phyloP scores from a whole-genome alignment of 2,113 vertebrate species.

The Gila orcuttii region DNA sequence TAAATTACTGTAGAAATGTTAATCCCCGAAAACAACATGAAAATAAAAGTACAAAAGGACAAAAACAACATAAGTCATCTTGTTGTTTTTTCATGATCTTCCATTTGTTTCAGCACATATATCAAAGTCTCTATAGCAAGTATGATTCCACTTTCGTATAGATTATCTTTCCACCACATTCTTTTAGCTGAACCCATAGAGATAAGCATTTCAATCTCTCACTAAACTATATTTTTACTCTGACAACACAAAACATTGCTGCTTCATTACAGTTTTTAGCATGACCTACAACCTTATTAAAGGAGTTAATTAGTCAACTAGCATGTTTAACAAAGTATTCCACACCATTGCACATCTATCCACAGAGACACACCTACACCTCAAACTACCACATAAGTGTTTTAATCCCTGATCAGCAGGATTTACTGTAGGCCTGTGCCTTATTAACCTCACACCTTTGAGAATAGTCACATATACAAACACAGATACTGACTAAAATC shows the following conservation, averaged over 20 bases:
- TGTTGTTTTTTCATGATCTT: neutral
- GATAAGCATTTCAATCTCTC: neutral
- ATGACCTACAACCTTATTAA: neutral
- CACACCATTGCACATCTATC: slow-evolving; percentile 45
- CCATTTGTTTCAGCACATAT: neutral
- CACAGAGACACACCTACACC: slow-evolving; percentile 22
- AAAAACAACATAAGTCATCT: neutral
- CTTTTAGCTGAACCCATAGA: too few relatives aligned
- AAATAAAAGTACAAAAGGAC: neutral
- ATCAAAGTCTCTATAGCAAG: neutral
- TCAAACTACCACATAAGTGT: neutral
- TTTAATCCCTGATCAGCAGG: slow-evolving; percentile 42
- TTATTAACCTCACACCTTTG: slow-evolving; percentile 10
- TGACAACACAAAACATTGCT: neutral
- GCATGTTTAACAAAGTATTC: neutral
- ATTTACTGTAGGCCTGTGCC: slow-evolving; percentile 6
- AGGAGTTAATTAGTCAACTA: neutral
- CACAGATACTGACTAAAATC: neutral
- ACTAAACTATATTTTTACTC: neutral
- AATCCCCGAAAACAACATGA: neutral
- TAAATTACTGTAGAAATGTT: neutral
- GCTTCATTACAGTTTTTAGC: neutral
- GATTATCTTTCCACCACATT: neutral
- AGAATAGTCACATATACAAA: slow-evolving; percentile 1
- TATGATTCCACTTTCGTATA: neutral